Conservation (phyloP, 2,113 vertebrate genomes). For the Uropsilus gracilis region DNA sequence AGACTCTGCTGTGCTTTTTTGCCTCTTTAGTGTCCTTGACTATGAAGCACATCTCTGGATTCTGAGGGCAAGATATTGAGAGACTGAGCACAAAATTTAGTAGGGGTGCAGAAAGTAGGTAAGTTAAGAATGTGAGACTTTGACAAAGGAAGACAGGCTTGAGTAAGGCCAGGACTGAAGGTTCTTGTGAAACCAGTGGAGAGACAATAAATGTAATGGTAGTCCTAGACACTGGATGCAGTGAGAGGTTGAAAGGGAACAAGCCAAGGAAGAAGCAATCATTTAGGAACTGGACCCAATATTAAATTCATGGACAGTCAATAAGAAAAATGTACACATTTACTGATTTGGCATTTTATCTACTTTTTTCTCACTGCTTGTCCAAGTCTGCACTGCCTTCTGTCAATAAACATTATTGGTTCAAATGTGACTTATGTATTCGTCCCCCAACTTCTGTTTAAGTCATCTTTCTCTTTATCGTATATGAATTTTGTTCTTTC, state of each 20-base stretch:
- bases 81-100: neutral
- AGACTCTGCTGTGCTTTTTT: neutral
- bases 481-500: neutral
- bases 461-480: too few relatives aligned
- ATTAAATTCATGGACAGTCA: neutral
- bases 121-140: neutral
- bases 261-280: neutral
- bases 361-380: rapidly evolving
- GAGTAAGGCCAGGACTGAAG: neutral
- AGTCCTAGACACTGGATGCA: too few relatives aligned
- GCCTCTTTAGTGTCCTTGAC: neutral
- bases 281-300: neutral
- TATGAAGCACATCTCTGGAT: neutral
- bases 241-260: neutral
- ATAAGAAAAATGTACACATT: neutral
- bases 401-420: neutral
- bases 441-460: neutral
- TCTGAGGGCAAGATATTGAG: neutral
- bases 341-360: neutral
- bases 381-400: neutral
- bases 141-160: neutral
- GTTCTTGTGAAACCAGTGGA: neutral
- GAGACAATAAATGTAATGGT: too few relatives aligned
- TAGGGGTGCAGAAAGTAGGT: rapidly evolving
- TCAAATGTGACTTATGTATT: neutral